A percentile compares a stretch with the other conserved stretches of the same genome.
Evolutionary conservation across 53 echinoderm and acorn worm species (phyloP).

Genomic region (Mesocentrotus franciscanus): DNA sequence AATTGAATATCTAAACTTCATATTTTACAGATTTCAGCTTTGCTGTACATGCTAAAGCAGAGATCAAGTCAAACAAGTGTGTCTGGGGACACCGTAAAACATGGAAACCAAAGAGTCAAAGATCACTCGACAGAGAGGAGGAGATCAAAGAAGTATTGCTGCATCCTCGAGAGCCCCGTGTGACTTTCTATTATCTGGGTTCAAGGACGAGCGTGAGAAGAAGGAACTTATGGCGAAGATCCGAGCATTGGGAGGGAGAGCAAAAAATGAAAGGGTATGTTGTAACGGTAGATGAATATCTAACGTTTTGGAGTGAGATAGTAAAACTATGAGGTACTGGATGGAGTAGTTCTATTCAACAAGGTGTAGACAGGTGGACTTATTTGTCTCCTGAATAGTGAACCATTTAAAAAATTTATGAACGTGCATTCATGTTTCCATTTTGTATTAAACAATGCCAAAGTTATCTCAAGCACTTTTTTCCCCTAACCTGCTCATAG

Average conservation of each 20-base stretch:
- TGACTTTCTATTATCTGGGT: conserved; percentile 57
- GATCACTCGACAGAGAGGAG: conserved; percentile 5
- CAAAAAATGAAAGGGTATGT: background rate
- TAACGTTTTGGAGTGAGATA: too few relatives aligned
- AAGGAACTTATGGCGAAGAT: background rate
- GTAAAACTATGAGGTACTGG: too few relatives aligned
- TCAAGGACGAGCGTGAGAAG: conserved; percentile 14
- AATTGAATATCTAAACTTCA: background rate
- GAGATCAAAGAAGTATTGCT: background rate
- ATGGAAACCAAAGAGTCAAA: background rate
- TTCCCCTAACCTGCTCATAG: too few relatives aligned
- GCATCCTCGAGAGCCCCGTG: conserved; percentile 15
- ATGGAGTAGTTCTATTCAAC: too few relatives aligned
- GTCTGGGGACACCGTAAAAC: background rate
- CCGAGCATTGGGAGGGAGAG: conserved; percentile 10
- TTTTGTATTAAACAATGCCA: too few relatives aligned
- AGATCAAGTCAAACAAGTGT: background rate
- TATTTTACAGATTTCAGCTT: conserved; percentile 1
- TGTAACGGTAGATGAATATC: too few relatives aligned
- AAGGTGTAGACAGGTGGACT: too few relatives aligned
- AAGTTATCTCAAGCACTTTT: too few relatives aligned
- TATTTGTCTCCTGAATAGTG: too few relatives aligned
- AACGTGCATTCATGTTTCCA: too few relatives aligned
- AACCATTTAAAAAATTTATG: too few relatives aligned
- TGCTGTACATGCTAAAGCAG: background rate